Percentiles rank a stretch among this genome's conserved stretches.
Conservation (phyloP, 2,113 vertebrate species). For the Casuarius casuarius region DNA sequence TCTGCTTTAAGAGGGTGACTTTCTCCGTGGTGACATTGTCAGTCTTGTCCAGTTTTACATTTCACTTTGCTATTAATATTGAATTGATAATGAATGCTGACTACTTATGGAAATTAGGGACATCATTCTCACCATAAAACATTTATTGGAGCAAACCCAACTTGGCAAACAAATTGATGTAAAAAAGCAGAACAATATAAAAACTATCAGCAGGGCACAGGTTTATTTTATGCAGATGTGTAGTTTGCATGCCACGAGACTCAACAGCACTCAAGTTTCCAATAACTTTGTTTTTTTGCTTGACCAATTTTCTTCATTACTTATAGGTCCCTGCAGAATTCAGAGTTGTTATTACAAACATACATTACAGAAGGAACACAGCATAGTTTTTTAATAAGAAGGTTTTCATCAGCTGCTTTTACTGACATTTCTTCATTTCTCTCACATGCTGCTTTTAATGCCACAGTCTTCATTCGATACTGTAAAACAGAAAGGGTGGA, state of each 20-base stretch:
- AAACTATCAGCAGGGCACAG: conserved; percentile 13
- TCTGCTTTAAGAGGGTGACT: neutral
- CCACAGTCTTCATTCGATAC: neutral
- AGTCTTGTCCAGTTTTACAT: neutral
- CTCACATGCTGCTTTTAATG: neutral
- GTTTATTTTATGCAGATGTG: conserved; percentile 53
- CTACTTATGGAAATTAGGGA: neutral
- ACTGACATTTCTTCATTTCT: conserved; percentile 25
- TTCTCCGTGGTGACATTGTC: neutral
- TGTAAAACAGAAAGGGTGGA: neutral
- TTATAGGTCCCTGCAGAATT: conserved; percentile 35
- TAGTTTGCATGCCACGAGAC: neutral
- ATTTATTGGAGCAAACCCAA: neutral
- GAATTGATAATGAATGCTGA: neutral
- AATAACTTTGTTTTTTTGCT: conserved; percentile 34
- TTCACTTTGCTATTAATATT: neutral
- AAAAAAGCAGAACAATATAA: neutral
- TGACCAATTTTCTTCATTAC: conserved; percentile 51
- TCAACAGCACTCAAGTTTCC: conserved; percentile 53
- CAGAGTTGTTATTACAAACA: conserved; percentile 39
- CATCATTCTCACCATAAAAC: neutral
- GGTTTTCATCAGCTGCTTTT: conserved; percentile 53
- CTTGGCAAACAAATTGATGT: neutral
- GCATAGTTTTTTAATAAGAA: conserved; percentile 21
- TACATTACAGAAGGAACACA: conserved; percentile 15